Percentiles rank a stretch among this genome's conserved stretches.
phyloP scores from a whole-genome alignment of 2,888 invertebrate genomes.

The Pristionchus arcanus region DNA sequence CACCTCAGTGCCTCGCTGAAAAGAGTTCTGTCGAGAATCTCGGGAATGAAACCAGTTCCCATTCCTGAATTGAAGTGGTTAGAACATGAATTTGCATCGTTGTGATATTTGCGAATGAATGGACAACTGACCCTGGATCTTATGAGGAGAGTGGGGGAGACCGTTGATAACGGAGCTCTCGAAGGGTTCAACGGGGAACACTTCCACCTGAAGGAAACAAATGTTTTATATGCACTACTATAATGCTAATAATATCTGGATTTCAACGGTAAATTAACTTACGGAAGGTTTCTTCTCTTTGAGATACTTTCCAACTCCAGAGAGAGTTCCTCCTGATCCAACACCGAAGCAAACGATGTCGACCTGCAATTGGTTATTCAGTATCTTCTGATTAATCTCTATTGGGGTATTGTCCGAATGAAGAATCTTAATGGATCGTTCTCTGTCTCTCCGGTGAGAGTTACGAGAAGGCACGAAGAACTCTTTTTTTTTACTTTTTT shows the following conservation, averaged over 20 bases:
- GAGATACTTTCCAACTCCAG: constrained; percentile 70
- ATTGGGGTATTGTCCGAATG: no score
- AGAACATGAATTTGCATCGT: background rate
- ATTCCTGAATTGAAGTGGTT: constrained; percentile 61
- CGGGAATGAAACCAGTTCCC: constrained; percentile 73
- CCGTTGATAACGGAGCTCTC: constrained; percentile 74
- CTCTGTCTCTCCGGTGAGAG: no score
- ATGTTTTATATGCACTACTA: background rate
- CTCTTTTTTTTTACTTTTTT: no score
- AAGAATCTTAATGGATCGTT: background rate
- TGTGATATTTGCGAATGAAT: background rate
- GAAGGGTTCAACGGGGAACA: constrained; percentile 72
- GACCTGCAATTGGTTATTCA: constrained; percentile 54
- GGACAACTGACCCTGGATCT: constrained; percentile 69
- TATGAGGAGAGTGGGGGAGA: constrained; percentile 70
- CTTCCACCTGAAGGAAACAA: constrained; percentile 57
- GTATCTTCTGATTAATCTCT: no score
- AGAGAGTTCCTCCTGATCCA: constrained; percentile 75
- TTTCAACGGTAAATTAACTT: background rate
- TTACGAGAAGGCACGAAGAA: no score
- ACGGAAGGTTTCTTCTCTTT: constrained; percentile 73
- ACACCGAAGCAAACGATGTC: constrained; percentile 76
- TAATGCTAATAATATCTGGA: background rate
- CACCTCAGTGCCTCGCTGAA: constrained; percentile 69
- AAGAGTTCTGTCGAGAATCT: constrained; percentile 68